Evolutionary conservation across 1,140 invertebrate genomes (phyloP).

Genomic region (Wasmannia auropunctata): DNA sequence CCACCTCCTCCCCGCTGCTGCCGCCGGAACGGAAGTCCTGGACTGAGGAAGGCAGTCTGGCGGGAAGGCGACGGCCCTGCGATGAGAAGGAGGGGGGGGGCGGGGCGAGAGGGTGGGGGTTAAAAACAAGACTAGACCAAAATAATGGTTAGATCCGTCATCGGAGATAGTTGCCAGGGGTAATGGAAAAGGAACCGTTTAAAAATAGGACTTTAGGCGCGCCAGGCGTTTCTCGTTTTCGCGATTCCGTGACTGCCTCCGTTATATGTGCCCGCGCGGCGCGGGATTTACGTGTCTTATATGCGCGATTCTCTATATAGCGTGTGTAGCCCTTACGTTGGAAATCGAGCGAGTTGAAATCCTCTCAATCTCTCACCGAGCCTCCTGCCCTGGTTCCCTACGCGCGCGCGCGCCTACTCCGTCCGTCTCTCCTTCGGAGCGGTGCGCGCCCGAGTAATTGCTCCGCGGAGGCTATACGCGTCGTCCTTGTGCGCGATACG

Average conservation of each 20-base stretch:
- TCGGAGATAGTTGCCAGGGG: conserved; percentile 82
- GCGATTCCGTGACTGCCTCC: conserved; percentile 83
- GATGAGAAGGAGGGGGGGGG: conserved; percentile 52
- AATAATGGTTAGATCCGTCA: conserved; percentile 83
- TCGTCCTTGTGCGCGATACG: conserved; percentile 52
- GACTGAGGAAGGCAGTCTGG: conserved; percentile 61
- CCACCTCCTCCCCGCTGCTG: too few species aligned
- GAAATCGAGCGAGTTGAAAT: conserved; percentile 25
- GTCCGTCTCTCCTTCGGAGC: conserved; percentile 55
- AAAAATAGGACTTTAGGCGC: conserved; percentile 80
- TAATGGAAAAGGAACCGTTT: conserved; percentile 84
- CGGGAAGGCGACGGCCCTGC: conserved; percentile 51
- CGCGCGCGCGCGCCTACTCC: conserved; percentile 16
- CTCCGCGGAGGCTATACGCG: conserved; percentile 26
- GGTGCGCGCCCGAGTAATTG: conserved; percentile 45
- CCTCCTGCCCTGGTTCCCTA: not conserved
- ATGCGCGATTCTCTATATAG: conserved; percentile 60
- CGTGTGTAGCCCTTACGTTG: conserved; percentile 59
- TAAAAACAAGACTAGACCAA: conserved; percentile 84
- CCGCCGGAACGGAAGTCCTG: conserved; percentile 8
- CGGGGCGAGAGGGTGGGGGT: conserved; percentile 63
- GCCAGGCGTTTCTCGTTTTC: conserved; percentile 73
- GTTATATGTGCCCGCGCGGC: too few species aligned
- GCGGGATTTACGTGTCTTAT: conserved; percentile 67
- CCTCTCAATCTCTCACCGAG: conserved; percentile 26